Conservation (phyloP, 2,113 vertebrate genomes). For the Orthonyx spaldingii region DNA sequence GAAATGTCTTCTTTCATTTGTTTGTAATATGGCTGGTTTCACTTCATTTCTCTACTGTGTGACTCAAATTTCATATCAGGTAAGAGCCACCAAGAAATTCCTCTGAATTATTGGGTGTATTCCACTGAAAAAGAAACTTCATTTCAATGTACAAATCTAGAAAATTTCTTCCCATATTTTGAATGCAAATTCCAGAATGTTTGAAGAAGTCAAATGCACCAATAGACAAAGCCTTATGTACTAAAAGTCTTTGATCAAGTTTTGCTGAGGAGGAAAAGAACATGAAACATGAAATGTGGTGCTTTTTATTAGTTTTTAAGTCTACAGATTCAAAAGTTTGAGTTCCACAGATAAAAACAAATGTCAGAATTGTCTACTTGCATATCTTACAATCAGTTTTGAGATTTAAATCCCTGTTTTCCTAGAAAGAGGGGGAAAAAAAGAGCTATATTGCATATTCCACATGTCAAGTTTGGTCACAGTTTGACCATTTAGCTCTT, state of each 20-base stretch:
- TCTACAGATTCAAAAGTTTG: background rate
- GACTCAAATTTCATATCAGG: background rate
- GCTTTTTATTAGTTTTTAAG: fast-evolving
- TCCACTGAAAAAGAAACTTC: background rate
- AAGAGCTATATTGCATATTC: background rate
- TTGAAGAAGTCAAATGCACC: background rate
- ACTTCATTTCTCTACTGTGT: background rate
- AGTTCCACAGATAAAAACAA: background rate
- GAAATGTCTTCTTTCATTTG: background rate
- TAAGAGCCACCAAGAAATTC: background rate
- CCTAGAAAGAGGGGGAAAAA: no score
- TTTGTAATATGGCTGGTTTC: background rate
- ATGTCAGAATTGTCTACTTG: background rate
- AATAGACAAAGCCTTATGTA: background rate
- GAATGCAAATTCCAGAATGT: background rate
- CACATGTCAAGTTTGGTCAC: background rate
- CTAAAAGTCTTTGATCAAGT: background rate
- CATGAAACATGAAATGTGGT: fast-evolving
- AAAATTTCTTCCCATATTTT: background rate
- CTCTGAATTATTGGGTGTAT: background rate
- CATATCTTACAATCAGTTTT: background rate
- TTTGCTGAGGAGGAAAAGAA: background rate
- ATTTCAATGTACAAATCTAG: background rate
- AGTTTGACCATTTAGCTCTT: background rate
- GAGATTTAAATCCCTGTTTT: background rate